A percentile compares a stretch with the other conserved stretches of the same genome.
phyloP scores from a whole-genome alignment of 2,888 invertebrate genomes.

The Chaetogeoica ovagalla region DNA sequence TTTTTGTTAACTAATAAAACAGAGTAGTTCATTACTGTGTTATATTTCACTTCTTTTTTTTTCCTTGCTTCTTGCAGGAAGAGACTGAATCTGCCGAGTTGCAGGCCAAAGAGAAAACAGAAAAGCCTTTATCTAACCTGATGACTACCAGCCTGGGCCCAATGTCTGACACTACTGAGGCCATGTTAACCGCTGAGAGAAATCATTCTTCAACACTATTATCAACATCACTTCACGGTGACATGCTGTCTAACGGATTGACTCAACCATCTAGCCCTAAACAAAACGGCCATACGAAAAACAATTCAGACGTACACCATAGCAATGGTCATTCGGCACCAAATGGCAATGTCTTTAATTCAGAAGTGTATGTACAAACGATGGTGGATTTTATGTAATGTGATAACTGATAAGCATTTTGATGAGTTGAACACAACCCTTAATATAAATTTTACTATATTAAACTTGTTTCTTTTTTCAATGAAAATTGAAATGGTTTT shows the following conservation, averaged over 20 bases:
- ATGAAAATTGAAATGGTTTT: no score
- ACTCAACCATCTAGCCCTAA: slow-evolving; percentile 6
- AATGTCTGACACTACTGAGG: slow-evolving; percentile 24
- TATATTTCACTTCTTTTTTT: not conserved
- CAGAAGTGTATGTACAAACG: slow-evolving; percentile 25
- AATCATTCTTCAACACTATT: slow-evolving; percentile 1
- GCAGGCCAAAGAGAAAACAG: slow-evolving; percentile 24
- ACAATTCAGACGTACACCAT: not conserved
- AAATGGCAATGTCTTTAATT: slow-evolving; percentile 17
- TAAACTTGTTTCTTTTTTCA: no score
- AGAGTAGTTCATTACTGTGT: not conserved
- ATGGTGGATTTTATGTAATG: not conserved
- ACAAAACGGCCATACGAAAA: slow-evolving; percentile 41
- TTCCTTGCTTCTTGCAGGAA: slow-evolving; percentile 17
- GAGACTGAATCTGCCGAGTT: slow-evolving; percentile 42
- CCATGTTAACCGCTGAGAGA: slow-evolving; percentile 26
- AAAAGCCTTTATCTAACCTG: slow-evolving; percentile 18
- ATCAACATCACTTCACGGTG: not conserved
- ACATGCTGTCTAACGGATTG: slow-evolving; percentile 14
- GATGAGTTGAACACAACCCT: no score
- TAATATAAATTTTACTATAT: no score
- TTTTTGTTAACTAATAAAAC: no score
- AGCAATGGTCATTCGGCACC: slow-evolving; percentile 20
- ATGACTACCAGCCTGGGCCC: slow-evolving; percentile 37
- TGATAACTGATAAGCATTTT: no score